Base-by-base conservation (phyloP, 2,113 vertebrate genomes). In the Peucedramus taeniatus region DNA sequence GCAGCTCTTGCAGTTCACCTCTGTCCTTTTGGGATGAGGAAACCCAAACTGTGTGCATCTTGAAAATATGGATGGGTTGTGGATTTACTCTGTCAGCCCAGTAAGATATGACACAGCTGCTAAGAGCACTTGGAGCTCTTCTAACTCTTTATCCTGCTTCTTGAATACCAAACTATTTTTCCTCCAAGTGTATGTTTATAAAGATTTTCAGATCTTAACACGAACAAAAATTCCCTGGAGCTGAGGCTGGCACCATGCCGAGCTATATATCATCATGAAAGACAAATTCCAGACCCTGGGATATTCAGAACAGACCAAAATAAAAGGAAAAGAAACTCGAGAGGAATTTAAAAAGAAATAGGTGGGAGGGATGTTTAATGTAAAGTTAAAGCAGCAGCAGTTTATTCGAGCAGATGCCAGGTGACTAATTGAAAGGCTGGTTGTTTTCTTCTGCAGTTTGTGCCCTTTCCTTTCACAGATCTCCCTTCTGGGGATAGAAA, bases 121-220 rank as follows among this genome's bases (percentile, higher is more conserved):
- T 45, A 37, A 61, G n/a, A 86, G 27, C 31, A 39, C 53, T 54
- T 24, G 5, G 31, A 85, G 60, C 28, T 61, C 59, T 61, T 59
- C 59, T 45, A 30, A 63, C 54, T 87, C 39, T 77, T 64, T 11
- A 47, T 70, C 30, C 44, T 11, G 3, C 57, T 81, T 77, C 60
- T 74, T 91, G 85, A 83, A 87, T 44, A 64, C 60, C 83, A 66
- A 84, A 45, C 49, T 74, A 4, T 66, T 78, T 90, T 33, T 71
- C 64, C 37, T 94, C 56, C 49, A 45, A 79, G 74, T 23, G 15
- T 7, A 33, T 69, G 91, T 89, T 96, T 87, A 84, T 40, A 33
- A 63, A 75, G 69, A 51, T 49, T 91, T 79, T 84, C 76, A 94
- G 71, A 83, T 89, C 72, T 90, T 81, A 92, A 64, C 40, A 68